A percentile compares a stretch with the other conserved stretches of the same genome.
Conservation (phyloP, 2,797 vertebrate genomes). For the Lepilemur ruficaudatus region DNA sequence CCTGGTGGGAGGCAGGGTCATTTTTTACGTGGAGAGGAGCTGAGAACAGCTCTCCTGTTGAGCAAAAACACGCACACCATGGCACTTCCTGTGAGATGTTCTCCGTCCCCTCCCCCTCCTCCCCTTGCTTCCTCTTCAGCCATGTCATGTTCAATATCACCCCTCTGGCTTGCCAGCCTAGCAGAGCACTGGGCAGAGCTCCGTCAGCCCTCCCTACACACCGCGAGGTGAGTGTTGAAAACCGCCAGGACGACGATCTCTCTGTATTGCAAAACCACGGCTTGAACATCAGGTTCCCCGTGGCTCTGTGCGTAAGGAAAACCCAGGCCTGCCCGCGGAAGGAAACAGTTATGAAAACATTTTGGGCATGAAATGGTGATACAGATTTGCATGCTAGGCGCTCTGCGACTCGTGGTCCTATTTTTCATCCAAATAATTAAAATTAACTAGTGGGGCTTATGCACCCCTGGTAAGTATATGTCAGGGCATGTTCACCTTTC, state of each 20-base stretch:
- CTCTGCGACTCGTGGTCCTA: neutral
- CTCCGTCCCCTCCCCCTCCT: rapidly evolving
- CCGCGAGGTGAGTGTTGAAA: neutral
- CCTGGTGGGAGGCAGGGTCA: neutral
- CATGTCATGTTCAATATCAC: neutral
- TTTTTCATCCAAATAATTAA: neutral
- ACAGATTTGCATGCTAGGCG: neutral
- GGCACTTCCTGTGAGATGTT: neutral
- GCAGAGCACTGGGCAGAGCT: neutral
- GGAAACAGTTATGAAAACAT: too few relatives aligned
- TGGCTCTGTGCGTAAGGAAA: neutral
- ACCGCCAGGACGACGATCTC: rapidly evolving
- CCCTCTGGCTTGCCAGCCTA: neutral
- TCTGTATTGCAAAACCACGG: neutral
- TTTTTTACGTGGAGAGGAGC: neutral
- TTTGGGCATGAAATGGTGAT: rapidly evolving
- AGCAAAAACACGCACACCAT: neutral
- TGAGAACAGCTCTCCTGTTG: neutral
- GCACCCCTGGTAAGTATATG: rapidly evolving
- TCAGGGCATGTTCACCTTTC: neutral
- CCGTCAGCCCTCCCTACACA: neutral
- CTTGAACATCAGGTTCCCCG: neutral
- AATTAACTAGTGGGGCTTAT: rapidly evolving
- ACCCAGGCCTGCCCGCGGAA: neutral
- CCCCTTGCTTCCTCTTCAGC: too few relatives aligned